phyloP scores from a whole-genome alignment of 1,140 invertebrate genomes.

The Pararge aegeria region DNA sequence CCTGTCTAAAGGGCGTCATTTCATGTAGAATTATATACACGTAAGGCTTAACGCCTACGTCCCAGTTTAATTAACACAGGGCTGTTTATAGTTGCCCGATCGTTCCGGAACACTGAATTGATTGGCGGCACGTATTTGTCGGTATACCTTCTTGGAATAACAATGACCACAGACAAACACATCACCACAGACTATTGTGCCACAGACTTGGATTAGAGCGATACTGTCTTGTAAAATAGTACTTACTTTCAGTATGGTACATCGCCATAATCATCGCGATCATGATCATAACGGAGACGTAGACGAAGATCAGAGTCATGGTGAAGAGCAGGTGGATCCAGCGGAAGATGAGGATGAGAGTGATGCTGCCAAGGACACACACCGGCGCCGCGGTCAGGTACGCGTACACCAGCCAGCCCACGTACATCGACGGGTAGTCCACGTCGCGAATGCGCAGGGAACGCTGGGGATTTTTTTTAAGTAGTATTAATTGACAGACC shows the following conservation, averaged over 20 bases:
- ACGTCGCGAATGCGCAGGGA: conserved; percentile 44
- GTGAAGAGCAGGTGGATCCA: conserved; percentile 58
- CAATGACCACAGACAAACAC: no score
- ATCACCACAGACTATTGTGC: no score
- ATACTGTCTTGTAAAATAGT: no score
- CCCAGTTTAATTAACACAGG: no score
- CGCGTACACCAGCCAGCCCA: conserved; percentile 55
- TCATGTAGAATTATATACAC: no score
- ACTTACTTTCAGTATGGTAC: conserved; percentile 59
- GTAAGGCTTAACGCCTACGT: no score
- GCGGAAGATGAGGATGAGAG: conserved; percentile 58
- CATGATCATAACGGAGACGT: conserved; percentile 57
- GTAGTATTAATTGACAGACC: not conserved
- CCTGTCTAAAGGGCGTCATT: no score
- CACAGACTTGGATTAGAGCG: no score
- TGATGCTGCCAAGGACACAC: conserved; percentile 46
- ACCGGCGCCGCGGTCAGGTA: conserved; percentile 53
- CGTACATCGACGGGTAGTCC: conserved; percentile 48
- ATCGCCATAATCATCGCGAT: conserved; percentile 57
- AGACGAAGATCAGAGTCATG: conserved; percentile 45
- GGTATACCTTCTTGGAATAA: no score
- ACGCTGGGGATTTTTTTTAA: not conserved
- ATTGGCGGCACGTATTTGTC: no score
- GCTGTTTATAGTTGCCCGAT: no score
- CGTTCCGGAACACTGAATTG: no score